phyloP scores from a whole-genome alignment of 1,140 invertebrate species.

The Heliconius hewitsoni region DNA sequence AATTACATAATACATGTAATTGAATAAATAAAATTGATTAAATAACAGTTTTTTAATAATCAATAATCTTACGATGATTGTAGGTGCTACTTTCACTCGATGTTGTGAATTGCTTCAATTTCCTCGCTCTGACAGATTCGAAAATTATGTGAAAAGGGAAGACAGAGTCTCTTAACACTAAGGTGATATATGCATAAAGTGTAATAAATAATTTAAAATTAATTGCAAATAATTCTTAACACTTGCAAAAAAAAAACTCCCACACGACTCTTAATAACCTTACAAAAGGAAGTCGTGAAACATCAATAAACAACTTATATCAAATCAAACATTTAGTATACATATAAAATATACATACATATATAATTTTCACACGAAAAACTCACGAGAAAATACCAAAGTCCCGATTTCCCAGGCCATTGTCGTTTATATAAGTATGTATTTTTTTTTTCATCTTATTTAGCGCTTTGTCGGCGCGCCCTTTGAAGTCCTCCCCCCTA shows the following conservation, averaged over 20 bases:
- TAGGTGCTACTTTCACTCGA: too few species aligned
- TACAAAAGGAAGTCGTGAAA: not conserved
- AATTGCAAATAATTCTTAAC: not conserved
- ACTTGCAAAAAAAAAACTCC: not conserved
- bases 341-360: not conserved
- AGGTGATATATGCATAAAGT: too few species aligned
- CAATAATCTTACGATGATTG: too few species aligned
- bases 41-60: too few species aligned
- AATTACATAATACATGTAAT: too few species aligned
- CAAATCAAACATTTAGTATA: not conserved
- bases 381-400: constrained; percentile 58
- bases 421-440: constrained; percentile 68
- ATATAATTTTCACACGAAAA: constrained; percentile 57
- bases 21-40: too few species aligned
- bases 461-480: constrained; percentile 77
- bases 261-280: not conserved
- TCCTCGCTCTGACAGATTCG: too few species aligned
- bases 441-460: constrained; percentile 77
- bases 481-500: constrained; percentile 69
- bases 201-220: not conserved
- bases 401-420: constrained; percentile 74
- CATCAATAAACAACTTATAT: not conserved
- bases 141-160: too few species aligned
- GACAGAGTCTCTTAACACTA: too few species aligned
- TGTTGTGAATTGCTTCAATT: too few species aligned